Evolutionary conservation across 2,113 vertebrate genomes (phyloP).

Genomic region (Muntiacus reevesi): DNA sequence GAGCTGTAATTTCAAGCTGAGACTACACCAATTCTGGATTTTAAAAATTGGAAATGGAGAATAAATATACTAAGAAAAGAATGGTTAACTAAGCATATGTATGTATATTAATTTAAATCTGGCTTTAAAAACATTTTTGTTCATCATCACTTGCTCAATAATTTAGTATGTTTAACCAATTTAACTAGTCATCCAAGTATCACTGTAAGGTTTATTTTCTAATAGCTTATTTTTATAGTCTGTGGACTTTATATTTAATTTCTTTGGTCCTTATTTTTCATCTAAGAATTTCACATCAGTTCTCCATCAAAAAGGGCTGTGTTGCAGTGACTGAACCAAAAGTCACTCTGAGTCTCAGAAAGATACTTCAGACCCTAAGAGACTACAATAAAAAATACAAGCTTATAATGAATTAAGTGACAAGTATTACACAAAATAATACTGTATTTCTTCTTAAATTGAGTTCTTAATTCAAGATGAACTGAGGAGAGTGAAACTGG

Average conservation of each 20-base stretch:
- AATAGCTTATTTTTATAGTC: background rate
- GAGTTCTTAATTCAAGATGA: background rate
- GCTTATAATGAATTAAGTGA: background rate
- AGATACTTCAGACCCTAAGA: background rate
- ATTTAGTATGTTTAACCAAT: background rate
- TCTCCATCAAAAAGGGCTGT: background rate
- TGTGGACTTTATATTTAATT: background rate
- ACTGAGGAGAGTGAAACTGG: background rate
- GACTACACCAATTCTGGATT: background rate
- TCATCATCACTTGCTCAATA: background rate
- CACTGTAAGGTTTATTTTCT: background rate
- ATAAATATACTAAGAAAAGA: background rate
- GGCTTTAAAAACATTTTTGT: background rate
- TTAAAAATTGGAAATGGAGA: background rate
- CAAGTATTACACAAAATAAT: background rate
- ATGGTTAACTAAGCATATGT: background rate
- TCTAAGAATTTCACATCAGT: background rate
- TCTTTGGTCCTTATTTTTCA: background rate
- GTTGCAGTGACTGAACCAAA: background rate
- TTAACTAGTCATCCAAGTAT: background rate
- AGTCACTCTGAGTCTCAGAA: background rate
- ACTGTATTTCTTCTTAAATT: background rate
- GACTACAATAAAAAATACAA: background rate
- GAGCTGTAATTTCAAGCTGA: constrained; percentile 35
- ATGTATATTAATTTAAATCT: background rate